Evolutionary conservation across 2,888 invertebrate genomes (phyloP).

Genomic region (Drosophila borealis): DNA sequence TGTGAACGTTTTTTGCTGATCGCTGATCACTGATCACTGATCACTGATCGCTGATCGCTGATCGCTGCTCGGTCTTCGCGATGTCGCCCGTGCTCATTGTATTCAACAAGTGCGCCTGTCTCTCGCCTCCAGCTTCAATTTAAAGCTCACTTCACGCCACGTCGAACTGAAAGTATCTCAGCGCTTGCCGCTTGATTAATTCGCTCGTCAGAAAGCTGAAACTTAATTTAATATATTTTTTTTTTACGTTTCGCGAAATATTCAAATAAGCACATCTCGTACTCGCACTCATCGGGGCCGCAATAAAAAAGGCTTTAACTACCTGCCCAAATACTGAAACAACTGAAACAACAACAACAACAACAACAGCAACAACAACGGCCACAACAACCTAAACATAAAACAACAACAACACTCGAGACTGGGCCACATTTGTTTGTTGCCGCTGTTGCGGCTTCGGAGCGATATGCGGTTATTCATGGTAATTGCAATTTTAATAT

Average conservation of each 20-base stretch:
- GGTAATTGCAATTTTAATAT: constrained; percentile 93
- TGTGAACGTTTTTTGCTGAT: constrained; percentile 21
- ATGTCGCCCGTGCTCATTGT: constrained; percentile 34
- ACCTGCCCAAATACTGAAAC: constrained; percentile 60
- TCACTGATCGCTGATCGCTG: constrained; percentile 6
- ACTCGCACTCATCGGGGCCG: constrained; percentile 46
- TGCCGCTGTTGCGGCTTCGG: constrained; percentile 74
- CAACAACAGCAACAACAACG: constrained; percentile 2
- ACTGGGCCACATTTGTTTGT: constrained; percentile 73
- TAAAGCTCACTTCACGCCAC: constrained; percentile 24
- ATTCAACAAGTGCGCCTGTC: constrained; percentile 34
- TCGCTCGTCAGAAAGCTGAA: constrained; percentile 57
- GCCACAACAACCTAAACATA: constrained; percentile 23
- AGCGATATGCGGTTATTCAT: constrained; percentile 90
- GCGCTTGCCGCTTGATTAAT: constrained; percentile 67
- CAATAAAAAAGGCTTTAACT: constrained; percentile 68
- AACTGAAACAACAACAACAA: constrained; percentile 29
- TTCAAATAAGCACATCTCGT: constrained; percentile 63
- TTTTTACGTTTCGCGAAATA: constrained; percentile 31
- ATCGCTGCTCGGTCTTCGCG: constrained; percentile 28
- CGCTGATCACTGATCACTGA: constrained; percentile 5
- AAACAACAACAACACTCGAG: constrained; percentile 49
- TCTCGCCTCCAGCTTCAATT: constrained; percentile 36
- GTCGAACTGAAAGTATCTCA: constrained; percentile 45
- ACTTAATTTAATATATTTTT: constrained; percentile 30